A percentile compares a stretch with the other conserved stretches of the same genome.
These are phyloP conservation scores for Drosophila kanapiae DNA, from an alignment of 1,140 invertebrate genomes.

Conservation along the genomic window DNA sequence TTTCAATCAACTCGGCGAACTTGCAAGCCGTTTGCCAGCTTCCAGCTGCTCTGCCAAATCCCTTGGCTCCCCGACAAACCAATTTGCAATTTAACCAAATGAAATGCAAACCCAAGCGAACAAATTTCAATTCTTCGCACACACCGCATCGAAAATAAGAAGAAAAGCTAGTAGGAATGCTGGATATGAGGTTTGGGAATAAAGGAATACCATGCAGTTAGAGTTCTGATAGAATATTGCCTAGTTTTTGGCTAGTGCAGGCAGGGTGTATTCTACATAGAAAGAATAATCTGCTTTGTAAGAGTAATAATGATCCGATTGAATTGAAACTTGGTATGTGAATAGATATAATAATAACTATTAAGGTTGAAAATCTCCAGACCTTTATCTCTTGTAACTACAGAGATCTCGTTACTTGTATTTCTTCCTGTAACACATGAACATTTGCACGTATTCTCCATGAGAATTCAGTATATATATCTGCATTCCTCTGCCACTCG, in stretches of 20 bases:
- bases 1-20: slow-evolving; percentile 47
- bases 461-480: background rate
- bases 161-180: slow-evolving; percentile 31
- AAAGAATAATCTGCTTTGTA: background rate
- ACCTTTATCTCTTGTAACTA: too few relatives aligned
- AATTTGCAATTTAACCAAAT: slow-evolving; percentile 67
- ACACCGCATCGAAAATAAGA: slow-evolving; percentile 44
- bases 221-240: background rate
- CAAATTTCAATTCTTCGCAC: slow-evolving; percentile 52
- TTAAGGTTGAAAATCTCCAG: background rate
- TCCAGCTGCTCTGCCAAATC: slow-evolving; percentile 50
- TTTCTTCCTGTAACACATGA: too few relatives aligned
- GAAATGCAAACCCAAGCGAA: slow-evolving; percentile 73
- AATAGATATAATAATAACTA: background rate
- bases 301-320: background rate
- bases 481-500: slow-evolving; percentile 30
- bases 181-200: background rate
- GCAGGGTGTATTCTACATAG: background rate
- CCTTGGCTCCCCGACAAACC: slow-evolving; percentile 32
- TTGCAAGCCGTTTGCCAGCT: slow-evolving; percentile 60
- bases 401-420: background rate
- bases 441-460: background rate
- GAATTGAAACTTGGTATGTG: background rate
- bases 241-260: background rate
- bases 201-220: background rate